Evolutionary conservation across 2,113 vertebrate species (phyloP).

Genomic region (Tragelaphus scriptus): DNA sequence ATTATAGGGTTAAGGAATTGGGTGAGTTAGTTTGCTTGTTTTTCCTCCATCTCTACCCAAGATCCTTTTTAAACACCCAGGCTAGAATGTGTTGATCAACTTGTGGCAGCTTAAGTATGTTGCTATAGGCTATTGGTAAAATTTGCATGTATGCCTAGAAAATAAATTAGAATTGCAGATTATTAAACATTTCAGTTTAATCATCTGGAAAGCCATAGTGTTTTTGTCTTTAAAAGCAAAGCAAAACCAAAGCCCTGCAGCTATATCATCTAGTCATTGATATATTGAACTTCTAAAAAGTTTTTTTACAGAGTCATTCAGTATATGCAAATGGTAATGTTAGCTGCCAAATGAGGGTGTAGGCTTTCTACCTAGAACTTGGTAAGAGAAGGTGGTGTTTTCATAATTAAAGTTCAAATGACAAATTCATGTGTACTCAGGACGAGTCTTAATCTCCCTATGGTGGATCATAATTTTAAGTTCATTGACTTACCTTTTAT

Average conservation of each 20-base stretch:
- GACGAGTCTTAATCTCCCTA: background rate
- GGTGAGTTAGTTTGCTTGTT: background rate
- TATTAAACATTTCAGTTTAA: constrained; percentile 19
- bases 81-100: background rate
- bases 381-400: background rate
- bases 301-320: background rate
- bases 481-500: background rate
- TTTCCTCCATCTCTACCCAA: background rate
- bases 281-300: background rate
- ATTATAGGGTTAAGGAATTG: background rate
- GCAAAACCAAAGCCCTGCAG: background rate
- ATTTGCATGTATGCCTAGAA: background rate
- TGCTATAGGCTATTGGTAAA: background rate
- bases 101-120: background rate
- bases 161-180: constrained; percentile 3
- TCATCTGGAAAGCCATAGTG: background rate
- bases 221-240: background rate
- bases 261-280: background rate
- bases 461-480: background rate
- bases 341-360: background rate
- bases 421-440: background rate
- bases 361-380: background rate
- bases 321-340: background rate
- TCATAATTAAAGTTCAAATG: background rate
- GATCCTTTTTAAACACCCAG: background rate